Percentiles rank a stretch among this genome's conserved stretches.
Evolutionary conservation across 2,888 invertebrate species (phyloP).

Genomic region (Parapristionchus giblindavisi): DNA sequence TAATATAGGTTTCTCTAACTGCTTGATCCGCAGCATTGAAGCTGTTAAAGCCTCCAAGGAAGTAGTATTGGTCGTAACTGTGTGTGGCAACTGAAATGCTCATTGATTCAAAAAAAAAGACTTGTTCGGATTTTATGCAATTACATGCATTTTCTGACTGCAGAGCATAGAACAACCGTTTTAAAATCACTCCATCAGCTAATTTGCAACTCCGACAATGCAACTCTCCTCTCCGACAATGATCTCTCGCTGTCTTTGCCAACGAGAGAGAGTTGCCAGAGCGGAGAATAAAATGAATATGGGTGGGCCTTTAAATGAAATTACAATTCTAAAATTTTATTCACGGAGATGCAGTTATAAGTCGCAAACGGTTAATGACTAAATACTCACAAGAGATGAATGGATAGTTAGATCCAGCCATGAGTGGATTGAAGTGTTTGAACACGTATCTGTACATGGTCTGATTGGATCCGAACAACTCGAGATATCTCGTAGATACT

Average conservation of each 20-base stretch:
- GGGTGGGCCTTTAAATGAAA: background rate
- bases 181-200: too few relatives aligned
- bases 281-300: too few relatives aligned
- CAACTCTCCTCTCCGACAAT: too few relatives aligned
- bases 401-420: background rate
- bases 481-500: background rate
- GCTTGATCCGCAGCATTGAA: background rate
- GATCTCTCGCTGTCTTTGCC: too few relatives aligned
- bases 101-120: too few relatives aligned
- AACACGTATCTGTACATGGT: conserved; percentile 2
- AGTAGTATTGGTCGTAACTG: conserved; percentile 12
- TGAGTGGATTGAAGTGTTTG: conserved; percentile 21
- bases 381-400: conserved; percentile 24
- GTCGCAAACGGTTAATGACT: too few relatives aligned
- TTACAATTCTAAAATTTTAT: background rate
- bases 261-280: background rate
- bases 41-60: background rate
- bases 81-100: background rate
- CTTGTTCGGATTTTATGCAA: too few relatives aligned
- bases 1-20: background rate
- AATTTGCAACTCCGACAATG: too few relatives aligned
- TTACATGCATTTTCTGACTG: too few relatives aligned
- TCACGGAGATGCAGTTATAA: background rate
- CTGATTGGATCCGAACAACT: conserved; percentile 1
- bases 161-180: too few relatives aligned